These are phyloP conservation scores for Andrena fulva DNA, from an alignment of 2,888 invertebrate genomes.

Conservation along the genomic window DNA sequence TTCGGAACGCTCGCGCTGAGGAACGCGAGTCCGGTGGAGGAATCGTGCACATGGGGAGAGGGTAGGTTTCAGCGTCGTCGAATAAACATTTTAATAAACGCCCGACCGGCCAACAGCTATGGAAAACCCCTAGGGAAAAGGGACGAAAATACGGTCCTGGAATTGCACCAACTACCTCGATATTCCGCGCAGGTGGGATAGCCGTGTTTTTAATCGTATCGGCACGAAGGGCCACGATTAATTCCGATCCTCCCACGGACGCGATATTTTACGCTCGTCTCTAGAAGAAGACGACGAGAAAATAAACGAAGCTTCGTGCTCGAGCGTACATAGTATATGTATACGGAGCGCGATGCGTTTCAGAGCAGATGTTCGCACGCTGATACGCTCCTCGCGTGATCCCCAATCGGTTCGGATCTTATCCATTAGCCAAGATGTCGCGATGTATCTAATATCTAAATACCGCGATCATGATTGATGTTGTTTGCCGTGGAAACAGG, in stretches of 20 bases:
- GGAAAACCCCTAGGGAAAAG: not conserved
- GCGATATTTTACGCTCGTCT: slow-evolving; percentile 18
- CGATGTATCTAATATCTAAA: slow-evolving; percentile 68
- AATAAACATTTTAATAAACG: slow-evolving; percentile 78
- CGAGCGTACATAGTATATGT: not conserved
- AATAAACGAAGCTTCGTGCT: not conserved
- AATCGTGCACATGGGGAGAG: not conserved
- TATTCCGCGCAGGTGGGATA: slow-evolving; percentile 8
- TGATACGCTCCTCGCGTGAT: slow-evolving; percentile 22
- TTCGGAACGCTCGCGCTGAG: slow-evolving; percentile 33
- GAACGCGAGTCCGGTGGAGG: slow-evolving; percentile 6
- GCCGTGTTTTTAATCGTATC: slow-evolving; percentile 21
- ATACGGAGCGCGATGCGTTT: slow-evolving; percentile 3
- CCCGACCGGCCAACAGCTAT: slow-evolving; percentile 37
- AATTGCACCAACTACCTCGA: slow-evolving; percentile 28
- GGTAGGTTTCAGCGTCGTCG: slow-evolving; percentile 52
- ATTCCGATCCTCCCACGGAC: slow-evolving; percentile 11
- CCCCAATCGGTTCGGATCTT: slow-evolving; percentile 39
- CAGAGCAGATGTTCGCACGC: slow-evolving; percentile 42
- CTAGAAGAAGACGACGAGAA: not conserved
- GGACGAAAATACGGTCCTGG: not conserved
- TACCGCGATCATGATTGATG: slow-evolving; percentile 73
- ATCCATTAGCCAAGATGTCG: slow-evolving; percentile 65
- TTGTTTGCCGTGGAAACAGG: slow-evolving; percentile 51
- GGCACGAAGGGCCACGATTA: slow-evolving; percentile 24